Conservation (phyloP, 2,113 vertebrate genomes). For the Lutjanus erythropterus region DNA sequence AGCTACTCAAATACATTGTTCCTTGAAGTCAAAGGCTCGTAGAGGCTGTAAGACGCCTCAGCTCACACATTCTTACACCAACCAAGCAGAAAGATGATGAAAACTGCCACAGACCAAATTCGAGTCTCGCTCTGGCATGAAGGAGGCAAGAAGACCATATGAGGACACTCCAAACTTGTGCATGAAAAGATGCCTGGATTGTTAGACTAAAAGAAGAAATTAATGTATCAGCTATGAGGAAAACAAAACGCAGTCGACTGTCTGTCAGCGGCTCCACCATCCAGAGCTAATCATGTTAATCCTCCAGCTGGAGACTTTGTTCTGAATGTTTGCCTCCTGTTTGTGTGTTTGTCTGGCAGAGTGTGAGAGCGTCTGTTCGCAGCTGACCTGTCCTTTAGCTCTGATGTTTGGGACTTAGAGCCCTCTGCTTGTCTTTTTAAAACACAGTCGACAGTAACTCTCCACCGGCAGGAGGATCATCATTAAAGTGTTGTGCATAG, state of each 20-base stretch:
- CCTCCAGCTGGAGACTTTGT: not conserved
- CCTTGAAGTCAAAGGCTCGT: not conserved
- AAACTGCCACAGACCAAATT: not conserved
- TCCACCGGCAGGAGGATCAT: not conserved
- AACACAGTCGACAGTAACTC: constrained; percentile 3
- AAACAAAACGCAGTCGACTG: not conserved
- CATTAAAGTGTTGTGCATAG: constrained; percentile 24
- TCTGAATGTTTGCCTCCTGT: not conserved
- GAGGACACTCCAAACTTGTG: not conserved
- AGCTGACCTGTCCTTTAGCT: not conserved
- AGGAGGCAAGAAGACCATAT: not conserved
- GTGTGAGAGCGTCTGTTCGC: not conserved
- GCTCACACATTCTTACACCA: not conserved
- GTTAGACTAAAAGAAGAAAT: not conserved
- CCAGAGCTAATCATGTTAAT: not conserved
- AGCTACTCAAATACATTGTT: too few species aligned
- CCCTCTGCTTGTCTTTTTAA: not conserved
- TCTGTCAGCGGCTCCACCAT: not conserved
- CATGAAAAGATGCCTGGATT: not conserved
- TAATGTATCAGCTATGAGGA: not conserved
- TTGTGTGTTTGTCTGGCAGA: too few species aligned
- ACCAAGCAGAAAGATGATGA: not conserved
- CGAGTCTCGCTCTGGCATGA: not conserved
- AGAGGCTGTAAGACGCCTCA: not conserved
- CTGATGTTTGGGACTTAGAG: not conserved